phyloP scores from a whole-genome alignment of 2,888 invertebrate species.

The Schizotus pectinicornis region DNA sequence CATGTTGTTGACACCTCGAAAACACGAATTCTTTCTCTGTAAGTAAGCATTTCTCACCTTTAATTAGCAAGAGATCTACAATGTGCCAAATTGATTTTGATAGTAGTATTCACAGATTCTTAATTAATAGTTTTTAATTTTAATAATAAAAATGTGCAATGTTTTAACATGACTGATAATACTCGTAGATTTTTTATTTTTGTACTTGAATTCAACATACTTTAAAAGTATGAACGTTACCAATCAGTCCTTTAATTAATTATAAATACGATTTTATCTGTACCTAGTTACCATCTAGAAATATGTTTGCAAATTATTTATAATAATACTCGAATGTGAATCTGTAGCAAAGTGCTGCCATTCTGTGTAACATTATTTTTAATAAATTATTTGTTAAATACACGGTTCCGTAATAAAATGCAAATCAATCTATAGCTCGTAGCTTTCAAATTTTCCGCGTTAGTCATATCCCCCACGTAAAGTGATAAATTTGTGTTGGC shows the following conservation, averaged over 20 bases:
- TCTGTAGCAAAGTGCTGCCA: constrained; percentile 23
- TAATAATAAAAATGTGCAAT: constrained; percentile 17
- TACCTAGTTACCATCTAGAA: constrained; percentile 27
- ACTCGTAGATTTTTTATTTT: constrained; percentile 2
- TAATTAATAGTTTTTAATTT: constrained; percentile 5
- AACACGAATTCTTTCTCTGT: background rate
- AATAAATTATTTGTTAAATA: constrained; percentile 29
- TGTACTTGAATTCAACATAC: background rate
- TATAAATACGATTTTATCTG: constrained; percentile 7
- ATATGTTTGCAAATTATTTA: constrained; percentile 17
- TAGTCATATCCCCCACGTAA: no score
- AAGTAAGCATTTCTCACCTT: no score
- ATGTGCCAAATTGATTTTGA: constrained; percentile 23
- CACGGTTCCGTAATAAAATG: background rate
- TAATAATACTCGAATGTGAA: constrained; percentile 13
- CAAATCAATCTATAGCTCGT: no score
- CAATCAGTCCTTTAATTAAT: constrained; percentile 13
- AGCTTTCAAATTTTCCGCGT: no score
- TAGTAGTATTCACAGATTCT: background rate
- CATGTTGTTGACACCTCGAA: background rate
- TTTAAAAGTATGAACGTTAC: constrained; percentile 3
- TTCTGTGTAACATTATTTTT: constrained; percentile 22
- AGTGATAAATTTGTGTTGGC: no score
- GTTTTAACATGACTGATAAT: constrained; percentile 6
- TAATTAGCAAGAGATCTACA: constrained; percentile 5